phyloP scores from a whole-genome alignment of 2,113 vertebrate species.

The Grammomys surdaster region DNA sequence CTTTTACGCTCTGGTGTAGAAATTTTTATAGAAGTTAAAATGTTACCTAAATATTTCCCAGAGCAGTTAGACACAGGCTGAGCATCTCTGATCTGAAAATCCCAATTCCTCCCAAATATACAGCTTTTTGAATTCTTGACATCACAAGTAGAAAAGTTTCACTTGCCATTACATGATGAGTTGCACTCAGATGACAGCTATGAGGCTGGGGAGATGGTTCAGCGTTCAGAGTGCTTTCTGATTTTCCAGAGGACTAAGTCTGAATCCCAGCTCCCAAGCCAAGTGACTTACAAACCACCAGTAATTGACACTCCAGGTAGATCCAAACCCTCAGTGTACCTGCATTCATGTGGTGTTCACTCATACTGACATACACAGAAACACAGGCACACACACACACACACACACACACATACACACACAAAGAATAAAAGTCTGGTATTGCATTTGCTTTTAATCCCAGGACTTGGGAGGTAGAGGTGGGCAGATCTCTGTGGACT shows the following conservation, averaged over 20 bases:
- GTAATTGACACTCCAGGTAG: neutral
- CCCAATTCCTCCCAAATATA: neutral
- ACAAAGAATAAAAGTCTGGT: neutral
- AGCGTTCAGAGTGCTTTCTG: neutral
- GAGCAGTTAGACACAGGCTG: neutral
- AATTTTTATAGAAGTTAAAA: neutral
- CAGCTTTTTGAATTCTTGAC: neutral
- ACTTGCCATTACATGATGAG: neutral
- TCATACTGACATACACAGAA: neutral
- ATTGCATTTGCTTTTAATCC: neutral
- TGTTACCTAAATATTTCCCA: slow-evolving; percentile 36
- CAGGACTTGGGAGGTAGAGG: neutral
- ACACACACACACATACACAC: neutral
- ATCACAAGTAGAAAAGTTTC: neutral
- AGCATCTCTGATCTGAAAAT: neutral
- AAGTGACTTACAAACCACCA: neutral
- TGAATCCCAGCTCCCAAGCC: neutral
- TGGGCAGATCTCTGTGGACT: neutral
- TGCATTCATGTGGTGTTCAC: neutral
- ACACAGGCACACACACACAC: neutral
- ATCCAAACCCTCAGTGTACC: neutral
- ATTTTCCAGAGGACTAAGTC: neutral
- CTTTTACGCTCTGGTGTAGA: slow-evolving; percentile 15
- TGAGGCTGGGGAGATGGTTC: neutral
- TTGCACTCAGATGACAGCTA: neutral